Conservation (phyloP, 2,888 invertebrate species). For the Trypoxylon attenuatum region DNA sequence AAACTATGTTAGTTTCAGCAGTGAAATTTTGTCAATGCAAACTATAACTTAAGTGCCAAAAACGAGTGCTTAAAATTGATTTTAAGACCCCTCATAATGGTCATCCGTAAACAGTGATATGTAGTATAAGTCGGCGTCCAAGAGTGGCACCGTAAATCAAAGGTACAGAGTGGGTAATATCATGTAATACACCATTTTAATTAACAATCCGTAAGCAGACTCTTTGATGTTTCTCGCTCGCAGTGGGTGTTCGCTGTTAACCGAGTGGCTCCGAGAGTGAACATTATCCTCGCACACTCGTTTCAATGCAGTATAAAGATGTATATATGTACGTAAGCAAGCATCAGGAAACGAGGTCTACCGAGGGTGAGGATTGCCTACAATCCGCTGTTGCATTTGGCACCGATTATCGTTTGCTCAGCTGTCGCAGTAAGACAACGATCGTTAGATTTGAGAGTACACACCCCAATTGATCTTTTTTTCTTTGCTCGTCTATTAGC, state of each 20-base stretch:
- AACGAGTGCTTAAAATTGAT: no score
- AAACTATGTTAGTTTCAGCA: no score
- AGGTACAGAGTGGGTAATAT: neutral
- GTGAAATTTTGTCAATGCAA: no score
- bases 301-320: slow-evolving; percentile 19
- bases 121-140: no score
- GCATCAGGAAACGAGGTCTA: slow-evolving; percentile 10
- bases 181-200: slow-evolving; percentile 13
- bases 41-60: no score
- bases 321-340: slow-evolving; percentile 3
- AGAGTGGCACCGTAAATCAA: no score
- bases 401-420: slow-evolving; percentile 27
- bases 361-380: slow-evolving; percentile 6
- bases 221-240: slow-evolving; percentile 15
- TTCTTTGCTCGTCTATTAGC: no score
- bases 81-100: no score
- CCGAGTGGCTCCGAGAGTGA: neutral
- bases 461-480: neutral
- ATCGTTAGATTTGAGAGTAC: slow-evolving; percentile 9
- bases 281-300: slow-evolving; percentile 6
- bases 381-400: slow-evolving; percentile 31
- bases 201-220: slow-evolving; percentile 31
- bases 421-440: slow-evolving; percentile 17
- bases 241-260: slow-evolving; percentile 4
- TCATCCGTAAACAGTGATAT: no score